Evolutionary conservation across 2,113 vertebrate species (phyloP).

Genomic region (Sterna hirundo): DNA sequence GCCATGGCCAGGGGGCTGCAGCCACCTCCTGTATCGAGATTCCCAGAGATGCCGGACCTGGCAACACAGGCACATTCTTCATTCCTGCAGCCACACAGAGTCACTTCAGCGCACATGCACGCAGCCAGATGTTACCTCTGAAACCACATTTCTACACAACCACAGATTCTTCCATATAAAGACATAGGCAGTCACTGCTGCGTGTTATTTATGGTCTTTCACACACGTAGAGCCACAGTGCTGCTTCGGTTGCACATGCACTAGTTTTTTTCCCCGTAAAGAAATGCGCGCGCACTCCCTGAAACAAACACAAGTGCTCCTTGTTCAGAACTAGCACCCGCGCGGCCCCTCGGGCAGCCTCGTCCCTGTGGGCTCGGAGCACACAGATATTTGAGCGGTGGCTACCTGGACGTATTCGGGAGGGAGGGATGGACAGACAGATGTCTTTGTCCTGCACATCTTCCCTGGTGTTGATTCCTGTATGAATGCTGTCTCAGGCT

Average conservation of each 20-base stretch:
- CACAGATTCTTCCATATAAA: conserved; percentile 28
- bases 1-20: neutral
- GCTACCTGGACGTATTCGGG: neutral
- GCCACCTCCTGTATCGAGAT: neutral
- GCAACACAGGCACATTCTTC: neutral
- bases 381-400: no score
- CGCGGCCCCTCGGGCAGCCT: neutral
- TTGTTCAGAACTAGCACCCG: accelerated
- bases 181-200: neutral
- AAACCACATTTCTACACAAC: neutral
- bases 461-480: neutral
- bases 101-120: neutral
- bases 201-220: neutral
- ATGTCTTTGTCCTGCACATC: neutral
- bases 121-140: neutral
- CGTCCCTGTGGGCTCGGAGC: neutral
- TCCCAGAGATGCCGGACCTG: no score
- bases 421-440: neutral
- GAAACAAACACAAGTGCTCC: neutral
- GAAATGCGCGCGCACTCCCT: neutral
- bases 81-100: neutral
- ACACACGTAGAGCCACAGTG: neutral
- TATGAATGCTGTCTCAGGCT: neutral
- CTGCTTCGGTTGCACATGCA: neutral
- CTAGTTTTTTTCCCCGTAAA: neutral